Evolutionary conservation across 2,113 vertebrate species (phyloP).

Genomic region (Grammomys dolichurus): DNA sequence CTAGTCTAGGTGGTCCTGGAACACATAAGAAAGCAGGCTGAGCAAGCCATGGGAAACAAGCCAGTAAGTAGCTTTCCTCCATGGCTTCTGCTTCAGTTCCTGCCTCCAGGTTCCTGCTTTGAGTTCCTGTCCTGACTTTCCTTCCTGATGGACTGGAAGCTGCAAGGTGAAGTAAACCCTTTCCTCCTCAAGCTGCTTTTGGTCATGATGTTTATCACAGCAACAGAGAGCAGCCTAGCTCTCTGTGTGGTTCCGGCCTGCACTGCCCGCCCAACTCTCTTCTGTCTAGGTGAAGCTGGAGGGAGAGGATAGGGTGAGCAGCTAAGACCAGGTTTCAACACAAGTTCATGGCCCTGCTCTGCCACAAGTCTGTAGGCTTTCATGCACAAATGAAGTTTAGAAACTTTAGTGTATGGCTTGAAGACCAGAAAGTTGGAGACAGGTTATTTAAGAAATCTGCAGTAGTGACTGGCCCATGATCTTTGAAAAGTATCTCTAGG

Average conservation of each 20-base stretch:
- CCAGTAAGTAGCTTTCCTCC: not conserved
- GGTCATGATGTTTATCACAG: not conserved
- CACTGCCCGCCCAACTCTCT: not conserved
- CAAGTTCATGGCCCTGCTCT: slow-evolving; percentile 94
- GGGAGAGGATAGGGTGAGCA: slow-evolving; percentile 37
- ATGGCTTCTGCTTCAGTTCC: not conserved
- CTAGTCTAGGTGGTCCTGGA: not conserved
- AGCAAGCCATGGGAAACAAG: not conserved
- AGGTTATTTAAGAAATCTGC: slow-evolving; percentile 95
- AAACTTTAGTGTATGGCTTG: slow-evolving; percentile 98
- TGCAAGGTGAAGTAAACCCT: not conserved
- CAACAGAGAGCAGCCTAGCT: not conserved
- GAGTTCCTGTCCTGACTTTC: not conserved
- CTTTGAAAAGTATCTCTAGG: slow-evolving; percentile 95
- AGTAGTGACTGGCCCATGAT: slow-evolving; percentile 94
- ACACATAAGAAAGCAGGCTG: not conserved
- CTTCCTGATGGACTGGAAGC: not conserved
- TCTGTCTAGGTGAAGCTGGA: not conserved
- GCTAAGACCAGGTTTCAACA: slow-evolving; percentile 91
- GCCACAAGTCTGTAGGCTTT: slow-evolving; percentile 94
- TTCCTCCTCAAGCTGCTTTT: not conserved
- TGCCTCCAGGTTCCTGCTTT: not conserved
- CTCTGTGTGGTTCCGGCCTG: not conserved
- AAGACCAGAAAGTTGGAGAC: slow-evolving; percentile 99
- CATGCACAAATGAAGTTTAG: slow-evolving; percentile 97